These are phyloP conservation scores for Tribolium freemani DNA, from an alignment of 2,888 invertebrate species.

Conservation along the genomic window DNA sequence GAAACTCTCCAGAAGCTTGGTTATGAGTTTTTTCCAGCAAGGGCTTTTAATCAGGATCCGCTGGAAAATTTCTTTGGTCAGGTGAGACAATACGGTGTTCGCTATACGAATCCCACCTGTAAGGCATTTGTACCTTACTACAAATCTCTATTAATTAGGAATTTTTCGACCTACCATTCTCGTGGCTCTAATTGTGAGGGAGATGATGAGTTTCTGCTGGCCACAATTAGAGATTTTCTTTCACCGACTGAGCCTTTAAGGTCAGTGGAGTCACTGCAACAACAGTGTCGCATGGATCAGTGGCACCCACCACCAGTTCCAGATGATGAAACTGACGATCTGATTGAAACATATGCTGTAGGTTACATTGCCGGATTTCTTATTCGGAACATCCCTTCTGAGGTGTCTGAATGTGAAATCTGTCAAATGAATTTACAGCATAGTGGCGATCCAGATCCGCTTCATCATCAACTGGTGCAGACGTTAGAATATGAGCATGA, in stretches of 20 bases:
- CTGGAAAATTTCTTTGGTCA: not conserved
- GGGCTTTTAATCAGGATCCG: conserved; percentile 2
- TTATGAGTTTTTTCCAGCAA: not conserved
- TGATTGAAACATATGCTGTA: not conserved
- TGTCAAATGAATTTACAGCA: conserved; percentile 3
- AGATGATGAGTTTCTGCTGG: not conserved
- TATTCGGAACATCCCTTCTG: not conserved
- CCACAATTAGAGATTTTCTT: not conserved
- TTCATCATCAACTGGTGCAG: not conserved
- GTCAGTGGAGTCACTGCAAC: not conserved
- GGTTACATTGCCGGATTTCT: conserved; percentile 4
- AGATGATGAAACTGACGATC: not conserved
- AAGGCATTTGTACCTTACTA: not conserved
- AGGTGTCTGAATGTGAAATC: not conserved
- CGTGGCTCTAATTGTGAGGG: not conserved
- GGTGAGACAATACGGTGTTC: not conserved
- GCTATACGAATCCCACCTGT: conserved; percentile 4
- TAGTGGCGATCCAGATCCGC: not conserved
- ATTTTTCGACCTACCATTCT: not conserved
- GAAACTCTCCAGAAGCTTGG: not conserved
- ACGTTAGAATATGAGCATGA: not conserved
- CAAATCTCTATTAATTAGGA: not conserved
- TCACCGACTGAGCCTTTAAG: not conserved
- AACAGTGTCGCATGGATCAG: not conserved
- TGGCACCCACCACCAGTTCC: not conserved